Conservation (phyloP, 2,797 vertebrate genomes). For the Micromesistius poutassou region DNA sequence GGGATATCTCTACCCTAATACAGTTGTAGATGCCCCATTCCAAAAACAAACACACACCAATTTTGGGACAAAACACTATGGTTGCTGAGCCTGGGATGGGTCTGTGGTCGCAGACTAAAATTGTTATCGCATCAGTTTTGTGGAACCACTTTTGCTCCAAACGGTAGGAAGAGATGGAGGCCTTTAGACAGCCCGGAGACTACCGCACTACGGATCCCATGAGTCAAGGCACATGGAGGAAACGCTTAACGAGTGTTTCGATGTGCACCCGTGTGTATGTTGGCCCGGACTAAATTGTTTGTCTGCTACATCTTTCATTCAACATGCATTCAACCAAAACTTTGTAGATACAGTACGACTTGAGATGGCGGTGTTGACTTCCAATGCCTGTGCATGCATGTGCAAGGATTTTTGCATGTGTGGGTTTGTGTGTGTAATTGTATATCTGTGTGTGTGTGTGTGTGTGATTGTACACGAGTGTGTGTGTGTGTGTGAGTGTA, state of each 20-base stretch:
- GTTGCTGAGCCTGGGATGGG: neutral
- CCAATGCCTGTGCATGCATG: neutral
- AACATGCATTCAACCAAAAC: neutral
- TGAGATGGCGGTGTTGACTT: neutral
- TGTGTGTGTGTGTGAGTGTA: neutral
- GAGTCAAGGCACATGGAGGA: neutral
- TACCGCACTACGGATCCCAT: neutral
- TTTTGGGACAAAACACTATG: neutral
- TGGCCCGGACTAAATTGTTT: neutral
- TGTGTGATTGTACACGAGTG: neutral
- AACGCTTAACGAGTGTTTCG: neutral
- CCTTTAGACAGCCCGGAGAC: neutral
- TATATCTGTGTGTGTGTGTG: conserved; percentile 15
- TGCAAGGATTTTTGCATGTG: neutral
- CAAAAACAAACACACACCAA: neutral
- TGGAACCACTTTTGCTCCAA: neutral
- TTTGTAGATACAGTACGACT: neutral
- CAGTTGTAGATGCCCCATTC: neutral
- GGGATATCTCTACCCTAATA: neutral
- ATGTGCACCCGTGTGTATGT: neutral
- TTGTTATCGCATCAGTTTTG: neutral
- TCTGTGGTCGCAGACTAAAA: neutral
- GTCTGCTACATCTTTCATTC: neutral
- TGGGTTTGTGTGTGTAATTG: neutral
- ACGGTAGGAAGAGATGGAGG: neutral